Percentiles rank a stretch among this genome's conserved stretches.
Conservation (phyloP, 2,888 invertebrate genomes). For the Gymnosoma rotundatum region DNA sequence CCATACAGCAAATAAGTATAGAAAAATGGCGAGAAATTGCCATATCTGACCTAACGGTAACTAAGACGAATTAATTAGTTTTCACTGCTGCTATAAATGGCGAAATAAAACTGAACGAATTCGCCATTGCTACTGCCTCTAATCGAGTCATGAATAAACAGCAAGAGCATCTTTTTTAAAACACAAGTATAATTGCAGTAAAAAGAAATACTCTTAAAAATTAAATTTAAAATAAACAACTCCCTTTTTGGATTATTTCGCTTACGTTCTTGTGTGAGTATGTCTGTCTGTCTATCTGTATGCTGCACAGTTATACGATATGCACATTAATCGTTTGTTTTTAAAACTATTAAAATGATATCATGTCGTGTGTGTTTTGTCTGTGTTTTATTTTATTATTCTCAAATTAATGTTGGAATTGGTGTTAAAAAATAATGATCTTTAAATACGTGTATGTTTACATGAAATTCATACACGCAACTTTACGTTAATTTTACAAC, state of each 20-base stretch:
- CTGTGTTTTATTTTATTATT: constrained; percentile 30
- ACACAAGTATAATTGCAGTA: background rate
- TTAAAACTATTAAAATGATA: constrained; percentile 78
- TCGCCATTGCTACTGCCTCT: too few species aligned
- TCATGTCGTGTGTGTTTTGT: constrained; percentile 75
- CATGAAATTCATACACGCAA: constrained; percentile 78
- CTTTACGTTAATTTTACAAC: constrained; percentile 58
- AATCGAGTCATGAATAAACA: too few species aligned
- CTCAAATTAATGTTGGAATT: constrained; percentile 59
- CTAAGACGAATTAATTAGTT: too few species aligned
- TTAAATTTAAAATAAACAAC: background rate
- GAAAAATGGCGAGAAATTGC: too few species aligned
- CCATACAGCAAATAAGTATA: too few species aligned
- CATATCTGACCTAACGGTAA: too few species aligned
- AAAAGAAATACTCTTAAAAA: too few species aligned
- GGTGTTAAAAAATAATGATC: constrained; percentile 70
- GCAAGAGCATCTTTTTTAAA: background rate
- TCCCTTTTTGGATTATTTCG: background rate
- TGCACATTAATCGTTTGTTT: constrained; percentile 75
- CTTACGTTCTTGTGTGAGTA: background rate
- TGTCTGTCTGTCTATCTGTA: background rate
- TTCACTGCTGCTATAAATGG: too few species aligned
- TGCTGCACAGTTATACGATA: constrained; percentile 70
- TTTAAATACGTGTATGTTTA: constrained; percentile 78
- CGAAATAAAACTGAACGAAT: too few species aligned